These are phyloP conservation scores for Rhingia rostrata DNA, from an alignment of 2,888 invertebrate genomes.

Conservation along the genomic window DNA sequence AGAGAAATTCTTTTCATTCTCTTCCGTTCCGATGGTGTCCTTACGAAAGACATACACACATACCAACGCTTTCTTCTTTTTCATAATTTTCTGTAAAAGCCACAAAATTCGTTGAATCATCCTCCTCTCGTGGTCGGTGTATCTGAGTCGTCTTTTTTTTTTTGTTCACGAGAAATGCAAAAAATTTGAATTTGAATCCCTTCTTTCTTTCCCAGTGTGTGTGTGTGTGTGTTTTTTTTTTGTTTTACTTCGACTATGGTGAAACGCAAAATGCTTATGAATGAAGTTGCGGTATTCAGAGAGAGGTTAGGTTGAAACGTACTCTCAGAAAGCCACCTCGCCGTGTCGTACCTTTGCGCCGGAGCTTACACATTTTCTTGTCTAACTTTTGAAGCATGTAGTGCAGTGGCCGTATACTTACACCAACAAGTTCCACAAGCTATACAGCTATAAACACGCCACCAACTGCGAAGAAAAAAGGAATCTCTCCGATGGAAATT, in stretches of 20 bases:
- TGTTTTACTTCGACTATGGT: slow-evolving; percentile 42
- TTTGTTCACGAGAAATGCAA: slow-evolving; percentile 37
- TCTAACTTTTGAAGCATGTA: slow-evolving; percentile 32
- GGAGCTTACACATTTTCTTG: slow-evolving; percentile 26
- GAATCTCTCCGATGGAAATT: slow-evolving; percentile 59
- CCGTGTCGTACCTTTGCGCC: slow-evolving; percentile 1
- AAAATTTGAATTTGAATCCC: slow-evolving; percentile 60
- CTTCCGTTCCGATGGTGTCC: background rate
- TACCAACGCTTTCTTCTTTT: slow-evolving; percentile 9
- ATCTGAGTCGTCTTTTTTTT: slow-evolving; percentile 10
- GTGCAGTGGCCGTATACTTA: slow-evolving; percentile 2
- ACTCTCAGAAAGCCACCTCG: slow-evolving; percentile 24
- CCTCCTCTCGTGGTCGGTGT: background rate
- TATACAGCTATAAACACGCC: background rate
- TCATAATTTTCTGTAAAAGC: slow-evolving; percentile 37
- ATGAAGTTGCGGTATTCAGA: slow-evolving; percentile 69
- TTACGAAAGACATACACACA: background rate
- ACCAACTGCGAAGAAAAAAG: slow-evolving; percentile 2
- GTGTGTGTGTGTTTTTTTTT: background rate
- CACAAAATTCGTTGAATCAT: slow-evolving; percentile 54
- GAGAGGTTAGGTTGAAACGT: slow-evolving; percentile 54
- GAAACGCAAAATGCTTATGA: slow-evolving; percentile 71
- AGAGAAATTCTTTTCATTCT: slow-evolving; percentile 7
- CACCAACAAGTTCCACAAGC: slow-evolving; percentile 46
- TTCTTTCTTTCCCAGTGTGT: slow-evolving; percentile 1